These are phyloP conservation scores for Dastarcus helophoroides DNA, from an alignment of 2,888 invertebrate genomes.

Conservation along the genomic window DNA sequence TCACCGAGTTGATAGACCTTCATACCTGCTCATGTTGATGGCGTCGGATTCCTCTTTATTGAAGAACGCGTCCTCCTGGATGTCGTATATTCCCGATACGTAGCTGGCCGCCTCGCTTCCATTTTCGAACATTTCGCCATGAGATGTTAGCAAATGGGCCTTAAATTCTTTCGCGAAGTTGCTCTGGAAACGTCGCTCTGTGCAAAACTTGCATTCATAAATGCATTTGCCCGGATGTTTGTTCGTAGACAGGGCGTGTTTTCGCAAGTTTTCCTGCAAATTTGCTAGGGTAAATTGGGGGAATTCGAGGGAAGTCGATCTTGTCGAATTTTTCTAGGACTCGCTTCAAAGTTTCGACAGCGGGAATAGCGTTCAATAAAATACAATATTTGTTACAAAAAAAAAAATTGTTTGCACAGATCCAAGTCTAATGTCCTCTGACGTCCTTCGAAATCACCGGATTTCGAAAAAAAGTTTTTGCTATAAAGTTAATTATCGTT, in stretches of 20 bases:
- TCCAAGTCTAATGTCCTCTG: too few relatives aligned
- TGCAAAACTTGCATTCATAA: slow-evolving; percentile 66
- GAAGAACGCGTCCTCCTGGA: slow-evolving; percentile 3
- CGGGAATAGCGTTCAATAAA: too few relatives aligned
- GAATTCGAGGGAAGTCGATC: too few relatives aligned
- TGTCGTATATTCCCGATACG: neutral
- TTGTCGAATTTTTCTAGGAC: too few relatives aligned
- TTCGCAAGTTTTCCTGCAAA: slow-evolving; percentile 72
- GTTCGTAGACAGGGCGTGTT: slow-evolving; percentile 69
- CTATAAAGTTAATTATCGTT: too few relatives aligned
- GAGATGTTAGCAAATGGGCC: slow-evolving; percentile 48
- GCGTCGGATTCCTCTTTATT: slow-evolving; percentile 14
- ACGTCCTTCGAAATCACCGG: too few relatives aligned
- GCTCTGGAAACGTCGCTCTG: slow-evolving; percentile 38
- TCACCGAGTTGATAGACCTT: too few relatives aligned
- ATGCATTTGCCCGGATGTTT: slow-evolving; percentile 67
- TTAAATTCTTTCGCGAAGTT: slow-evolving; percentile 59
- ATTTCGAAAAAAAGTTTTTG: too few relatives aligned
- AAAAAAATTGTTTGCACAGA: too few relatives aligned
- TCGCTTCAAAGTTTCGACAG: too few relatives aligned
- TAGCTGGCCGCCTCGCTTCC: slow-evolving; percentile 28
- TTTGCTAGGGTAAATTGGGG: too few relatives aligned
- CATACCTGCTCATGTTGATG: slow-evolving; percentile 10
- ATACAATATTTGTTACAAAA: too few relatives aligned
- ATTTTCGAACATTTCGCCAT: slow-evolving; percentile 42